Evolutionary conservation across 2,888 invertebrate genomes (phyloP), one percentile per base, ranked within the genome.

Genomic region (Noctuana brunneofusca): DNA sequence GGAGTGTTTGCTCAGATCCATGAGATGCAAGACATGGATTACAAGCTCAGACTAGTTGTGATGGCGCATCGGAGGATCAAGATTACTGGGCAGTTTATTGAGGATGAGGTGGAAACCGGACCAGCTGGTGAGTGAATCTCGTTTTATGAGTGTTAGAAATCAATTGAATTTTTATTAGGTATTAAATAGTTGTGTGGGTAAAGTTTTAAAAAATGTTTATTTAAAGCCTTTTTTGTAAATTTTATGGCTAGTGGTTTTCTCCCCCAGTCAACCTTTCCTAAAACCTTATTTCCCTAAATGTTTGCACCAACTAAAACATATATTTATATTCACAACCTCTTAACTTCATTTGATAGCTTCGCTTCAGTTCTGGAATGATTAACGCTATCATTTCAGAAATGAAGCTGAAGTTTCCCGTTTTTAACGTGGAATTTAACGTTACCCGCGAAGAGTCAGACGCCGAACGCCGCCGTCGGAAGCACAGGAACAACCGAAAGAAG

Each of bases 1-100:
- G 99, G 99, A 8, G 97, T 98, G 1, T 99, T 99, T 86, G 99
- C 98, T 8, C 98, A 99, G 89, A 99, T 99, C 69, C 97, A 98
- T 73, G 99, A 99, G 86, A 94, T 99, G 89, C 98, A 99, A 81
- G 99, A 99, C 80, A 92, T 98, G 80, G 98, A 97, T 5, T 97
- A 97, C 76, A 96, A 96, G 80, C 83, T 98, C 54, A 92, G 97
- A 64, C 93, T 99, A 75, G 97, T 99, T 3, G 96, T 99, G 8
- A 97, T 98, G 95, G 99, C 98, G 0, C 98, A 99, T 83, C 92
- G 99, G 64, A 92, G 98, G 68, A 96, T 97, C 41, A 94, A 94
- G 81, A 95, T 97, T 32, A 94, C 95, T 0, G 95, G 95, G 8
- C 96, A 96, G 82, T 93, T 97, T 69, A 82, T 95, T 68, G 97